Percentiles rank a stretch among this genome's conserved stretches.
Evolutionary conservation across 2,888 invertebrate genomes (phyloP).

Genomic region (Sarcophaga variegata): DNA sequence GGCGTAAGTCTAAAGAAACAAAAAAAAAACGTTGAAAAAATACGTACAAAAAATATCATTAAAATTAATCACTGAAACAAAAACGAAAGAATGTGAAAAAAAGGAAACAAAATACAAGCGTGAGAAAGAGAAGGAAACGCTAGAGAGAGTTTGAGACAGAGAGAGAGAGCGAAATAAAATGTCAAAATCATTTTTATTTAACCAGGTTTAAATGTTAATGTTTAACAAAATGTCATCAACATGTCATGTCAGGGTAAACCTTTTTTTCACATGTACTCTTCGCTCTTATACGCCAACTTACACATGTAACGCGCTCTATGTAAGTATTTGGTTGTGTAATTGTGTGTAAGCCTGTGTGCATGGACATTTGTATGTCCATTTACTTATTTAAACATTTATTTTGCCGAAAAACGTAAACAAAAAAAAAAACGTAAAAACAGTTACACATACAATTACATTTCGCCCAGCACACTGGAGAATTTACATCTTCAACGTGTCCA

Average conservation of each 20-base stretch:
- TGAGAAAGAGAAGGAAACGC: too few relatives aligned
- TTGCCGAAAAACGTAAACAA: constrained; percentile 9
- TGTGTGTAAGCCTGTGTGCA: constrained; percentile 19
- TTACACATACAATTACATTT: constrained; percentile 45
- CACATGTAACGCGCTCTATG: background rate
- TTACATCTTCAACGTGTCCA: constrained; percentile 67
- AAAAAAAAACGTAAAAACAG: background rate
- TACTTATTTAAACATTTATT: constrained; percentile 61
- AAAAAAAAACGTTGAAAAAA: constrained; percentile 10
- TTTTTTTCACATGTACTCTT: constrained; percentile 31
- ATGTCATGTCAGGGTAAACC: constrained; percentile 63
- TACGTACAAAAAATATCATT: constrained; percentile 34
- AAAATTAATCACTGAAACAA: constrained; percentile 62
- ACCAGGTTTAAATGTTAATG: constrained; percentile 64
- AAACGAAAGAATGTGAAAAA: background rate
- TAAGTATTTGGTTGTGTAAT: constrained; percentile 2
- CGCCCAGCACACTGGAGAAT: constrained; percentile 53
- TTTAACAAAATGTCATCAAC: constrained; percentile 66
- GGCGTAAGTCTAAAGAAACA: background rate
- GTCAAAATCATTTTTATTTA: constrained; percentile 67
- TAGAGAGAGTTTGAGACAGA: background rate
- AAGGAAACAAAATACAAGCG: too few relatives aligned
- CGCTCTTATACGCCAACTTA: constrained; percentile 18
- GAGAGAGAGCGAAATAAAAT: constrained; percentile 27
- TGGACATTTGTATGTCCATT: constrained; percentile 48